Base-by-base conservation (phyloP, 2,113 vertebrate species). In the Anguilla japonica region DNA sequence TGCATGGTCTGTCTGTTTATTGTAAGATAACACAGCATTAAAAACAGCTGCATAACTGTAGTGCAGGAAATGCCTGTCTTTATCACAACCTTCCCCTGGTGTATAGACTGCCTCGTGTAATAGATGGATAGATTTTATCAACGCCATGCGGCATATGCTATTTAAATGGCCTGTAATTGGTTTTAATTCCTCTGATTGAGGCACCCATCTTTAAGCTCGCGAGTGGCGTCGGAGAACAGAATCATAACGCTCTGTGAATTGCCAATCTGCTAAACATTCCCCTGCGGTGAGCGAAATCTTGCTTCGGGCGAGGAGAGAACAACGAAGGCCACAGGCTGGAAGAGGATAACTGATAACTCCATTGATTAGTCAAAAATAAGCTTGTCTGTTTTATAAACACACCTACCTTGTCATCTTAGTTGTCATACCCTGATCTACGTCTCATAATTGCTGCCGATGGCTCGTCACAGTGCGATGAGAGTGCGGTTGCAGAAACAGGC, bases 91-190 rank as follows among this genome's bases (percentile, higher is more conserved):
- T 2, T 75, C 26, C 34, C 71, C 60, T 67, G 18, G 20, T 67
- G 60, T 53, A 53, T 53, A 53, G 5, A 75, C 71, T n/a, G 7
- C 71, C n/a, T 34, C 26, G 1, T 75, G 6, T 75, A 29, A 75
- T 34, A 29, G 71, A 22, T 34, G 71, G 71, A 14, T n/a, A 75
- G 26, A 75, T 75, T 2, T n/a, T 29, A 75, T 75, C 71, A 75
- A 75, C 71, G 11, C n/a, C 71, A 34, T 11, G n/a, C n/a, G 71
- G 26, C 71, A 75, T 75, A 34, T 75, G 71, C 71, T 5, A 75
- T 75, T 75, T 75, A 75, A 75, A 75, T 34, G 71, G 71, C 6
- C 71, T 75, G 71, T 75, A 75, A 75, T 75, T 75, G 71, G n/a
- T 75, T 75, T 75, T 75, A 75, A 75, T 75, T 75, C 71, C 71